These are phyloP conservation scores for Diabrotica undecimpunctata DNA, from an alignment of 1,140 invertebrate species.

Conservation along the genomic window DNA sequence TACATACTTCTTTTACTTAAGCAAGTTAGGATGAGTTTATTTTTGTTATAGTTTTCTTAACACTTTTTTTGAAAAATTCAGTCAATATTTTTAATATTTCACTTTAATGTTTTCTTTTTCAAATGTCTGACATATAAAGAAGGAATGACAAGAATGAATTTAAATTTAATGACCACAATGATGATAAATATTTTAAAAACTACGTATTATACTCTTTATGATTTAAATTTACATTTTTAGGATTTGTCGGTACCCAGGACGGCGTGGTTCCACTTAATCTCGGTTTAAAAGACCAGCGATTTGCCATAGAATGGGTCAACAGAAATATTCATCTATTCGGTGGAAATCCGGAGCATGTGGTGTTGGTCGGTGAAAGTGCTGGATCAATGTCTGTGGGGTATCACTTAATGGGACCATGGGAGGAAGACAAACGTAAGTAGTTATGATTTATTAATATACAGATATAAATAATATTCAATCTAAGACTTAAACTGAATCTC, in stretches of 20 bases:
- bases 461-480: background rate
- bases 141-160: too few species aligned
- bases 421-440: background rate
- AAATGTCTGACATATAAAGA: too few species aligned
- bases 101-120: too few species aligned
- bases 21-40: too few species aligned
- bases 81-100: too few species aligned
- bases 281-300: background rate
- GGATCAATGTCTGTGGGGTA: slow-evolving; percentile 1
- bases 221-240: background rate
- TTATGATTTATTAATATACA: background rate
- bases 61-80: too few species aligned
- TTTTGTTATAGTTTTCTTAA: too few species aligned
- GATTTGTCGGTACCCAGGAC: background rate
- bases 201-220: too few species aligned
- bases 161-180: too few species aligned
- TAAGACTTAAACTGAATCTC: too few species aligned
- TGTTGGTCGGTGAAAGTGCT: background rate
- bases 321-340: background rate
- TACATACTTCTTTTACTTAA: too few species aligned
- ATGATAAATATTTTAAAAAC: too few species aligned
- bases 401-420: background rate
- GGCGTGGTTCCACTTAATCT: background rate
- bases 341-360: background rate
- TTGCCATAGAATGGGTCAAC: slow-evolving; percentile 1